Percentiles rank a stretch among this genome's conserved stretches.
Evolutionary conservation across 1,140 invertebrate species (phyloP).

Genomic region (Lordiphosa clarofinis): DNA sequence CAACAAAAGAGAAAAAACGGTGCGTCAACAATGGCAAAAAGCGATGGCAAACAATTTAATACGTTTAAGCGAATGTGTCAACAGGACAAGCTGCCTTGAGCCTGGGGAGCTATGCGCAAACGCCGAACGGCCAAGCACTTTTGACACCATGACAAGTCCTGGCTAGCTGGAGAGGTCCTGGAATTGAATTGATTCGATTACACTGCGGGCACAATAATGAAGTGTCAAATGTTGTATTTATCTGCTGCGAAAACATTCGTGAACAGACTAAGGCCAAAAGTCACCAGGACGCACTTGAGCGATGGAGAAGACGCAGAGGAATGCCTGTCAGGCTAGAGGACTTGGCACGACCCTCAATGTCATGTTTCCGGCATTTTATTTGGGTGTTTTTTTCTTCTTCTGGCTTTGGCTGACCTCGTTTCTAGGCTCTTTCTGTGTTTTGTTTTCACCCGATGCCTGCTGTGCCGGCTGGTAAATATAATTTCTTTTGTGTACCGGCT

Average conservation of each 20-base stretch:
- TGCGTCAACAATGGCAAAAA: constrained; percentile 57
- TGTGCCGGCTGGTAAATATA: constrained; percentile 53
- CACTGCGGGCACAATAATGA: constrained; percentile 78
- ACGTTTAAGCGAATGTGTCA: constrained; percentile 79
- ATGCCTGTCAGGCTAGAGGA: constrained; percentile 29
- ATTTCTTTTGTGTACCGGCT: constrained; percentile 69
- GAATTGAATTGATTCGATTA: constrained; percentile 79
- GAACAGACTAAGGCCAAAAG: constrained; percentile 23
- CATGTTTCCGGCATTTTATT: constrained; percentile 73
- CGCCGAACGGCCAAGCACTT: constrained; percentile 60
- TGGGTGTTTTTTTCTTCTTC: constrained; percentile 37
- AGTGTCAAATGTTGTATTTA: constrained; percentile 79
- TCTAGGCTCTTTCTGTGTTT: constrained; percentile 50
- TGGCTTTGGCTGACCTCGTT: constrained; percentile 11
- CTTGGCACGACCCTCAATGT: constrained; percentile 38
- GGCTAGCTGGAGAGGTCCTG: constrained; percentile 32
- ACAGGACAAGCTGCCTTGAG: constrained; percentile 74
- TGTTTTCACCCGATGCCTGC: constrained; percentile 37
- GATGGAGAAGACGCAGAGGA: constrained; percentile 22
- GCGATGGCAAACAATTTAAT: constrained; percentile 77
- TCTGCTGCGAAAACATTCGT: constrained; percentile 71
- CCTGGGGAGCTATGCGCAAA: constrained; percentile 45
- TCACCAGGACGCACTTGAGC: constrained; percentile 15
- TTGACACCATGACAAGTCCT: constrained; percentile 60
- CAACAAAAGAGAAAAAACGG: constrained; percentile 31